phyloP scores from a whole-genome alignment of 2,888 invertebrate genomes.

The Copidosoma aretas region DNA sequence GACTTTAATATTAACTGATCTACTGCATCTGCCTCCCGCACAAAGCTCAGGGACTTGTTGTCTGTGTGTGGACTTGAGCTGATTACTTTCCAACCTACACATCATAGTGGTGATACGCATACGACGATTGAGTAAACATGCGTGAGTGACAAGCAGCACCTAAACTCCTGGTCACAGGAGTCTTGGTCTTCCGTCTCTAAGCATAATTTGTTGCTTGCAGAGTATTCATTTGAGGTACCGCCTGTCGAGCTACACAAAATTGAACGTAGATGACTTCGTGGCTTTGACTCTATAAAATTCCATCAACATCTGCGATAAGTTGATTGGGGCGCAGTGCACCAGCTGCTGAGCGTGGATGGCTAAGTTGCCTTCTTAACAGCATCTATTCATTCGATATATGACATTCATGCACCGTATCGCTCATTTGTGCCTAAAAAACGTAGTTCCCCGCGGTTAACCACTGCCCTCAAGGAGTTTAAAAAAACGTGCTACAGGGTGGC shows the following conservation, averaged over 20 bases:
- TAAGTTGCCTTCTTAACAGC: background rate
- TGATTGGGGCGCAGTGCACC: background rate
- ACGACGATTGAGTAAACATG: background rate
- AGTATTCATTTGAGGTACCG: background rate
- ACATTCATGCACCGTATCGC: too few relatives aligned
- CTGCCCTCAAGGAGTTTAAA: background rate
- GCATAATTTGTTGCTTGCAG: background rate
- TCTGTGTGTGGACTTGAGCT: too few relatives aligned
- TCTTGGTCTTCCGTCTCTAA: background rate
- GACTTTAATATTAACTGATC: too few relatives aligned
- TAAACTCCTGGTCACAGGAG: background rate
- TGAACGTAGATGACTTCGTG: too few relatives aligned
- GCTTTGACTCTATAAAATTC: too few relatives aligned
- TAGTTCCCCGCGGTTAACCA: too few relatives aligned
- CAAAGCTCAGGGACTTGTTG: too few relatives aligned
- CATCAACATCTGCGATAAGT: too few relatives aligned
- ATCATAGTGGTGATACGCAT: background rate
- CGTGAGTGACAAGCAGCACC: background rate
- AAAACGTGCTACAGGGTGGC: background rate
- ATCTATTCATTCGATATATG: background rate
- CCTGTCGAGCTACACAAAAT: too few relatives aligned
- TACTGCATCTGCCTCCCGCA: too few relatives aligned
- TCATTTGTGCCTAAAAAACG: too few relatives aligned
- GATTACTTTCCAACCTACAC: too few relatives aligned
- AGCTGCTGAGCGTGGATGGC: background rate